phyloP scores from a whole-genome alignment of 2,888 invertebrate species.

The Leptopilina syphax region DNA sequence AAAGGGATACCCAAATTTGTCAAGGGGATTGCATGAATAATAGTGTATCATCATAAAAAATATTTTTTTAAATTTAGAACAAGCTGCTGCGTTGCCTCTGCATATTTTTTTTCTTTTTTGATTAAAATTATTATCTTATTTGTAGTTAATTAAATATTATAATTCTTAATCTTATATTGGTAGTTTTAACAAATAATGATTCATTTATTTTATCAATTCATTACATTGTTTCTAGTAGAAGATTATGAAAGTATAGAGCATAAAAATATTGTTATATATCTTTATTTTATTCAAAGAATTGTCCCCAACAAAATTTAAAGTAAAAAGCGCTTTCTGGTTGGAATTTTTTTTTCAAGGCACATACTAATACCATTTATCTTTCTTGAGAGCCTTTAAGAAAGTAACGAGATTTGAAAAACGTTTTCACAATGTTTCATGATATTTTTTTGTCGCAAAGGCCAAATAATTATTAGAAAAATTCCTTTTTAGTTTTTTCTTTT shows the following conservation, averaged over 20 bases:
- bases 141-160: too few relatives aligned
- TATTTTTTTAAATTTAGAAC: neutral
- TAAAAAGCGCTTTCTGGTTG: slow-evolving; percentile 6
- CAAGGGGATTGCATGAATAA: slow-evolving; percentile 17
- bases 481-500: neutral
- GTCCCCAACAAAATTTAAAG: neutral
- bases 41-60: neutral
- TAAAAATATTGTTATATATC: neutral
- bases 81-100: neutral
- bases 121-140: too few relatives aligned
- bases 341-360: slow-evolving; percentile 1
- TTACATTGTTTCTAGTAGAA: neutral
- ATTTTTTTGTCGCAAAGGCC: neutral
- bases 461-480: neutral
- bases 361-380: slow-evolving; percentile 1
- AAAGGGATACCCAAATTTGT: slow-evolving; percentile 6
- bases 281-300: neutral
- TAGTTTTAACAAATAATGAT: too few relatives aligned
- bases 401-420: slow-evolving; percentile 3
- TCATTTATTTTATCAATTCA: neutral
- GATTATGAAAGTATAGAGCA: neutral
- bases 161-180: too few relatives aligned
- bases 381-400: neutral
- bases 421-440: neutral
- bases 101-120: neutral